Evolutionary conservation across 2,797 vertebrate species (phyloP), one percentile per base, ranked within the genome.

Genomic region (Gambusia yucatana): DNA sequence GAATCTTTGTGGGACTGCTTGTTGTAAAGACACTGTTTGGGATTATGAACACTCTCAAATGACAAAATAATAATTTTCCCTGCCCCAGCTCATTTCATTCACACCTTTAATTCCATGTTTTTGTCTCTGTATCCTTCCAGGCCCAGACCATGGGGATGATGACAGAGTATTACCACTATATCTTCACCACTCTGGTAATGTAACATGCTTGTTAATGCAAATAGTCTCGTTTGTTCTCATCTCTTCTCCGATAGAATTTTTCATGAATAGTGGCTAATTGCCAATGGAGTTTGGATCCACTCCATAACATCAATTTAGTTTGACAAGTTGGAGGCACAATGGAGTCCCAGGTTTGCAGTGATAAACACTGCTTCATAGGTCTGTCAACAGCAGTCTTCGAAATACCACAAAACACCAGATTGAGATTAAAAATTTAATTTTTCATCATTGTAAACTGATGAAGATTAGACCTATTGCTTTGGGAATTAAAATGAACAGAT

Each of bases 71-170:
- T 82, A 72, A 75, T 77, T 69, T 77, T 86, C 76, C 78, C 36
- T 74, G 2, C 76, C n/a, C 28, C 50, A 71, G 81, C 72, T 82
- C 73, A 57, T 7, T 78, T 70, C 2, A 82, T 81, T 80, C 74
- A 83, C 76, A 79, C 86, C 87, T 87, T 61, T 90, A 1, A 89
- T 93, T 73, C 52, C 75, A 74, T 46, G 76, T 39, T 63, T 78
- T 75, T 47, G 33, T 82, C 77, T 88, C 80, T 16, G 5, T 83
- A 39, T 86, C 80, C 91, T 93, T 84, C 5, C 94, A 99, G 98
- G 98, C 98, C 67, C 98, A 99, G 97, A 97, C 98, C 65, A 99
- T 99, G 98, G 98, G 98, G 87, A 99, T 99, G 98, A 99, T 99
- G 98, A 99, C 98, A 0, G 98, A 99, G 85, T 99, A 99, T 92